A percentile compares a stretch with the other conserved stretches of the same genome.
Conservation (phyloP, 2,797 vertebrate species). For the Enteromius unitaeniatus region DNA sequence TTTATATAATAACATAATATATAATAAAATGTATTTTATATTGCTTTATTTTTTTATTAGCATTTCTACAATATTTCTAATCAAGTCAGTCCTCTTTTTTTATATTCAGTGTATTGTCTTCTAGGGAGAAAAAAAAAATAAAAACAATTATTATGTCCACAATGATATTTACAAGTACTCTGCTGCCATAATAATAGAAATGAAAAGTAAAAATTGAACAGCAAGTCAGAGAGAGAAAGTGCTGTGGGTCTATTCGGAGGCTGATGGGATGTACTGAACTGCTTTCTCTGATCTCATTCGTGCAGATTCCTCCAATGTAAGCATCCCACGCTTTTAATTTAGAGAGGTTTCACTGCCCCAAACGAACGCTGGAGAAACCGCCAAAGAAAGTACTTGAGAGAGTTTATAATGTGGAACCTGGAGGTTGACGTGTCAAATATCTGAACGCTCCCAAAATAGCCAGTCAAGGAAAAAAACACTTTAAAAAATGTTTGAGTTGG, state of each 20-base stretch:
- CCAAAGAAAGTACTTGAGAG: conserved; percentile 72
- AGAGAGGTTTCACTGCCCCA: conserved; percentile 65
- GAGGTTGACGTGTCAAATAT: conserved; percentile 12
- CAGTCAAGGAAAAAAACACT: background rate
- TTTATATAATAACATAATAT: background rate
- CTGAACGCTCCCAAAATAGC: conserved; percentile 27
- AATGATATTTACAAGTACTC: background rate
- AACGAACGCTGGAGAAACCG: conserved; percentile 47
- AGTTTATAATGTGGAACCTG: conserved; percentile 62
- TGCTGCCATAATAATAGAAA: background rate
- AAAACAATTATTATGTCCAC: background rate
- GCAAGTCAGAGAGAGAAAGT: background rate
- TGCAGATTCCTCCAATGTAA: conserved; percentile 71
- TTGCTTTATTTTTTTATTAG: background rate
- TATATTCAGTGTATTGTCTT: background rate
- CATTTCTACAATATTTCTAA: background rate
- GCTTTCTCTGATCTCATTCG: conserved; percentile 64
- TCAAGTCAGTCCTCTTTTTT: background rate
- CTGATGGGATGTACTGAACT: conserved; percentile 46
- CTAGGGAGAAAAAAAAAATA: background rate
- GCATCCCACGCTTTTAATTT: conserved; percentile 65
- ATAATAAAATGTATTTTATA: too few relatives aligned
- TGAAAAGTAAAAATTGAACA: background rate
- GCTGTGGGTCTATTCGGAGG: background rate
- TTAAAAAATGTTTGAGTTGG: conserved; percentile 11